phyloP scores from a whole-genome alignment of 2,888 invertebrate species.

The Ceramica pisi region DNA sequence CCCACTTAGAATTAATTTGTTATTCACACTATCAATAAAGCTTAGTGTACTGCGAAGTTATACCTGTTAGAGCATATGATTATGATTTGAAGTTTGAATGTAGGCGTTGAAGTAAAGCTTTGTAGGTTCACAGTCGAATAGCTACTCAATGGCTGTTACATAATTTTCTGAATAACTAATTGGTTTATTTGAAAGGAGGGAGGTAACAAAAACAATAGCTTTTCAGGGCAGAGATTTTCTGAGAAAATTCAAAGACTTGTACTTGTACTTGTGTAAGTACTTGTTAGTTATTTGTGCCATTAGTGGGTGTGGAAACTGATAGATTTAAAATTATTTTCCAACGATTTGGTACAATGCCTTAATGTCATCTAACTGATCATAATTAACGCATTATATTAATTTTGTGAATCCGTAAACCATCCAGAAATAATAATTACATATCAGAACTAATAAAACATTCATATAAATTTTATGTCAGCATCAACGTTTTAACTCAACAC shows the following conservation, averaged over 20 bases:
- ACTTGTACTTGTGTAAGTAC: too few relatives aligned
- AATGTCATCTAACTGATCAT: background rate
- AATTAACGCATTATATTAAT: background rate
- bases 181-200: background rate
- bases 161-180: background rate
- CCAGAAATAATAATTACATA: background rate
- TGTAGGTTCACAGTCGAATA: background rate
- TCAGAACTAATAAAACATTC: background rate
- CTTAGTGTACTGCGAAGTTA: conserved; percentile 39
- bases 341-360: background rate
- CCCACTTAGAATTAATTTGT: conserved; percentile 50
- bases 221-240: background rate
- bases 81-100: conserved; percentile 19
- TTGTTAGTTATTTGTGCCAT: background rate
- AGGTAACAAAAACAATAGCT: background rate
- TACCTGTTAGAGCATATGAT: conserved; percentile 15
- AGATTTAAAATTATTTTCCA: background rate
- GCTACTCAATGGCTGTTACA: background rate
- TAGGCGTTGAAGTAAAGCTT: background rate
- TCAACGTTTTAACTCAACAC: conserved; percentile 16
- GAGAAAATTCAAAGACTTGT: background rate
- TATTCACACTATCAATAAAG: conserved; percentile 58
- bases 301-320: background rate
- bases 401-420: background rate
- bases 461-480: background rate